These are phyloP conservation scores for Pardosa pseudoannulata DNA, from an alignment of 2,888 invertebrate genomes.

Conservation along the genomic window DNA sequence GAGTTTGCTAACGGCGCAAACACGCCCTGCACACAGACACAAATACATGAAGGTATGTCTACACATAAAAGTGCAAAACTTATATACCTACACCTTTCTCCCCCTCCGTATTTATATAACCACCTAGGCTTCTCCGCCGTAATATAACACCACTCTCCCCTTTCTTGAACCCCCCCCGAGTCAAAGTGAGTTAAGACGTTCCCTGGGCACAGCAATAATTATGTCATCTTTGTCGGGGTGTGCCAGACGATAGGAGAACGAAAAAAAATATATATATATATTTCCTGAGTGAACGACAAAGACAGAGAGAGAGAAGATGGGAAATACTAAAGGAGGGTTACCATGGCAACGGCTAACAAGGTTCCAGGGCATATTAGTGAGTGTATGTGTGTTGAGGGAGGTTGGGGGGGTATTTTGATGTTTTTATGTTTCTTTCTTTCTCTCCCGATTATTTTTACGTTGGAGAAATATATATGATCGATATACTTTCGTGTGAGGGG, in stretches of 20 bases:
- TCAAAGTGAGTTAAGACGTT: slow-evolving; percentile 62
- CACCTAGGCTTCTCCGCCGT: too few species aligned
- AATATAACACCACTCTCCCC: too few species aligned
- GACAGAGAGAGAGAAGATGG: background rate
- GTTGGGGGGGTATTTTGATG: background rate
- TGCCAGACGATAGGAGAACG: background rate
- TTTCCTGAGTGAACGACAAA: background rate
- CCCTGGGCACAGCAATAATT: slow-evolving; percentile 51
- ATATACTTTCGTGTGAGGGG: background rate
- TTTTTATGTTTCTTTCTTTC: slow-evolving; percentile 13
- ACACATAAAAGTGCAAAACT: too few species aligned
- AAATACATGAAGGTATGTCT: too few species aligned
- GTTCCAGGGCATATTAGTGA: slow-evolving; percentile 11
- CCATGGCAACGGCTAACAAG: slow-evolving; percentile 5
- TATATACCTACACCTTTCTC: too few species aligned
- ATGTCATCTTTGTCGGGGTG: slow-evolving; percentile 57
- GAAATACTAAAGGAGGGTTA: background rate
- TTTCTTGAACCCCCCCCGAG: slow-evolving; percentile 21
- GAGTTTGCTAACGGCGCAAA: too few species aligned
- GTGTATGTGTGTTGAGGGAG: too few species aligned
- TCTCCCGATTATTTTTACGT: background rate
- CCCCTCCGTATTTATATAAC: too few species aligned
- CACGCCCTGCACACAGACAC: too few species aligned
- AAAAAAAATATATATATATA: too few species aligned
- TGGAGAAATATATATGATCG: background rate